phyloP scores from a whole-genome alignment of 2,797 vertebrate species.

The Oryzias sinensis region DNA sequence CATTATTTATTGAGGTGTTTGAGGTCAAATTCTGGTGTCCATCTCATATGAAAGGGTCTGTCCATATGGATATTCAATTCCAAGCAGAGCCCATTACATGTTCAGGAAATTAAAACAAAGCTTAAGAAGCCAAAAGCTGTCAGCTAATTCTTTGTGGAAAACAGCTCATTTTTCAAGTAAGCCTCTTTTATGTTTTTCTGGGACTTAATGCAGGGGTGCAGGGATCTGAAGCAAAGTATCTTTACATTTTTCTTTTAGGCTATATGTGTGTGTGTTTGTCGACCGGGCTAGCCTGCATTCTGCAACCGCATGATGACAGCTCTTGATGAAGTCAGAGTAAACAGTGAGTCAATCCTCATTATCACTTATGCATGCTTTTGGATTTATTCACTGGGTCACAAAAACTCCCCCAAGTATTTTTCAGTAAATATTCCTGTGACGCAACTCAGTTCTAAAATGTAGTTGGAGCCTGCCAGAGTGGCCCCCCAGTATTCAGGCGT shows the following conservation, averaged over 20 bases:
- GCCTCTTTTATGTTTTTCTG: constrained; percentile 53
- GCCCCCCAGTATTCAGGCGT: constrained; percentile 12
- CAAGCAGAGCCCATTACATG: constrained; percentile 56
- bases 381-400: constrained; percentile 51
- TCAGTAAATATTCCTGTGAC: constrained; percentile 48
- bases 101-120: constrained; percentile 74
- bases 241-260: constrained; percentile 27
- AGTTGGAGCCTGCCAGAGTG: constrained; percentile 19
- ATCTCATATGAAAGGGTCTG: constrained; percentile 36
- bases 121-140: constrained; percentile 51
- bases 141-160: constrained; percentile 56
- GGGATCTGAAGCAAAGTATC: constrained; percentile 41
- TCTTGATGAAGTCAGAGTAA: constrained; percentile 66
- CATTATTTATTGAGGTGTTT: constrained; percentile 61
- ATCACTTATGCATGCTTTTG: constrained; percentile 58
- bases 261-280: constrained; percentile 10
- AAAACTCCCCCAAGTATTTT: constrained; percentile 35
- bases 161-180: constrained; percentile 64
- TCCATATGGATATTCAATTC: constrained; percentile 68
- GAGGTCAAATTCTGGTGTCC: constrained; percentile 53
- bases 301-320: constrained; percentile 71
- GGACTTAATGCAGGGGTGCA: constrained; percentile 38
- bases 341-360: constrained; percentile 67
- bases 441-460: constrained; percentile 32
- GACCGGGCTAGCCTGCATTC: constrained; percentile 46